phyloP scores from a whole-genome alignment of 2,888 invertebrate species.

The Netelia virgata region DNA sequence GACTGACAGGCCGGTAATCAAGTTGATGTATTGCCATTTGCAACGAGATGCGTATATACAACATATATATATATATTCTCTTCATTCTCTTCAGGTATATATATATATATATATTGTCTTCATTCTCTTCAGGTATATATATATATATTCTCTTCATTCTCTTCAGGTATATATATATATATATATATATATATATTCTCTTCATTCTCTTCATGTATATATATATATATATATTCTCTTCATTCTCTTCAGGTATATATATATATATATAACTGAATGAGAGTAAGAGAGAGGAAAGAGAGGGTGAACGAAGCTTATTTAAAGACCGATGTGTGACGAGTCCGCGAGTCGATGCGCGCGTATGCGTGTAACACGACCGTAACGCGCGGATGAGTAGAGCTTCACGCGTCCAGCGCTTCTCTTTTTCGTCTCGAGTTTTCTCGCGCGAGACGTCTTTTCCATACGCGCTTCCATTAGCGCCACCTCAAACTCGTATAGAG shows the following conservation, averaged over 20 bases:
- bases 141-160: too few relatives aligned
- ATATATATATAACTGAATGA: conserved; percentile 10
- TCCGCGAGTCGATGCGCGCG: not conserved
- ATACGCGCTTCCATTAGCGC: conserved; percentile 40
- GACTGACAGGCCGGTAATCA: conserved; percentile 35
- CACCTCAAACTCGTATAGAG: conserved; percentile 49
- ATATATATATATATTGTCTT: too few relatives aligned
- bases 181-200: too few relatives aligned
- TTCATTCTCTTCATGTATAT: too few relatives aligned
- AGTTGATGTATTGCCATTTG: conserved; percentile 53
- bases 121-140: too few relatives aligned
- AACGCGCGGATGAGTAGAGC: not conserved
- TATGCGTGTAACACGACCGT: not conserved
- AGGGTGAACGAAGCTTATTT: conserved; percentile 44
- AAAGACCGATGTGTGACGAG: conserved; percentile 38
- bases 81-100: too few relatives aligned
- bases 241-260: too few relatives aligned
- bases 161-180: too few relatives aligned
- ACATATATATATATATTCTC: too few relatives aligned
- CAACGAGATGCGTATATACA: conserved; percentile 1
- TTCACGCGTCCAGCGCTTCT: not conserved
- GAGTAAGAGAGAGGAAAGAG: conserved; percentile 5
- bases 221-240: not conserved
- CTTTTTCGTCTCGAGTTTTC: conserved; percentile 5
- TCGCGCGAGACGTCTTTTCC: conserved; percentile 37